These are phyloP conservation scores for Ophthalmolycus amberensis DNA, from an alignment of 2,113 vertebrate genomes.

Conservation along the genomic window DNA sequence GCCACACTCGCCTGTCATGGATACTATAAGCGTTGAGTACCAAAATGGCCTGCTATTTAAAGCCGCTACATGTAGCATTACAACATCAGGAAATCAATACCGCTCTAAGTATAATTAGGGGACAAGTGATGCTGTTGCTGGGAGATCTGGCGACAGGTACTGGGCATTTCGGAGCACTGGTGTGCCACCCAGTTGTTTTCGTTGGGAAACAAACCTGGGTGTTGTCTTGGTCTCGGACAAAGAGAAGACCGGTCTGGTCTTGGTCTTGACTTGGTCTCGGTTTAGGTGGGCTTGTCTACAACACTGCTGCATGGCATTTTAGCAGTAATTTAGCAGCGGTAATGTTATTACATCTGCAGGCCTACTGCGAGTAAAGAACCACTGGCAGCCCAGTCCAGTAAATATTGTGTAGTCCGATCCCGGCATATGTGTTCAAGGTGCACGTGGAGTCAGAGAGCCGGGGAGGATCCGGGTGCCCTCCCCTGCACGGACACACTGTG, in stretches of 20 bases:
- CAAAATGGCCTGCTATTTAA: slow-evolving; percentile 66
- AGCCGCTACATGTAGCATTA: slow-evolving; percentile 45
- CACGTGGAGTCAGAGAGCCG: neutral
- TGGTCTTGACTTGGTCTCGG: neutral
- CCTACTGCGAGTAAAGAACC: no score
- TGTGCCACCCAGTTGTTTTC: slow-evolving; percentile 5
- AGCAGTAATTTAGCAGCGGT: neutral
- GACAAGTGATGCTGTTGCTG: slow-evolving; percentile 63
- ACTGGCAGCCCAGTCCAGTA: no score
- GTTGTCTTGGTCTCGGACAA: no score
- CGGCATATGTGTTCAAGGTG: neutral
- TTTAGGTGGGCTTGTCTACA: no score
- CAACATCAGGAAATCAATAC: slow-evolving; percentile 65
- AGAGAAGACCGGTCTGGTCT: neutral
- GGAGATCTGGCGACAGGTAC: slow-evolving; percentile 50
- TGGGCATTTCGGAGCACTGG: slow-evolving; percentile 2
- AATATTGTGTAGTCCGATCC: neutral
- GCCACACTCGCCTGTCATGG: slow-evolving; percentile 43
- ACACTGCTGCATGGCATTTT: no score
- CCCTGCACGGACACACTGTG: neutral
- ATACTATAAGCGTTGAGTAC: slow-evolving; percentile 23
- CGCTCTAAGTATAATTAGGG: slow-evolving; percentile 64
- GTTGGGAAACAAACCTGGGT: neutral
- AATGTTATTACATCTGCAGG: no score
- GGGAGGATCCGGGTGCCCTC: neutral